Evolutionary conservation across 1,140 invertebrate genomes (phyloP), one percentile per base, ranked within the genome.

Genomic region (Drosophila pruinosa): DNA sequence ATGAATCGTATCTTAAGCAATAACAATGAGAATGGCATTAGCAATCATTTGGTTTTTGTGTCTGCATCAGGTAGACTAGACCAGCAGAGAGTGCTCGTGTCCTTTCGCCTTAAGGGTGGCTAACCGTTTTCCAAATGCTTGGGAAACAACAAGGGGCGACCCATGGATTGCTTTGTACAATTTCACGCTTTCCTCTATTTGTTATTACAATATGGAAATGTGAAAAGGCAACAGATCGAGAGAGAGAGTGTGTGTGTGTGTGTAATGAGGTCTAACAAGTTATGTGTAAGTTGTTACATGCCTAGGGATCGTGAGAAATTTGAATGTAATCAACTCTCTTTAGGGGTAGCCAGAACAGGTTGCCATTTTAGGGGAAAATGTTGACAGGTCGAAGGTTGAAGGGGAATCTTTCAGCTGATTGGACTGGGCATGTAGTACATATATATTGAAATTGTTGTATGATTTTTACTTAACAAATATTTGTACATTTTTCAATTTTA

Each of bases 41-140:
- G 75, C 72, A 80, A 75, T 83, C 67, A 83, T 85, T 82, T 75
- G 50, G 67, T 72, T 68, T 59, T 72, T 59, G 26, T 58, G 47
- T 64, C 34, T 15, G 19, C 4, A 28, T 43, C 12, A 54, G 57
- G 47, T 70, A 63, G 43, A 26, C 21, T 6, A 38, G 26, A 2
- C 21, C 14, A 38, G 34, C n/a, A 12, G 34, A 5, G 26, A 28
- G 26, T 28, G 26, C 3, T 34, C 2, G 10, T 24, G 6, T 12
- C 4, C 4, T 4, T 47, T 24, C 70, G 15, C 62, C 24, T 53
- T 48, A 77, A 50, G 78, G 78, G 78, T 81, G 58, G 78, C 82
- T 81, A 72, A 52, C 59, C 41, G 36, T 43, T 38, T 12, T 3
- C 8, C 3, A 47, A 48, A 57, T 50, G 36, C 64, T 38, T 72